These are phyloP conservation scores for Hippasteria phrygiana DNA, from an alignment of 53 echinoderm and acorn worm species.

Conservation along the genomic window DNA sequence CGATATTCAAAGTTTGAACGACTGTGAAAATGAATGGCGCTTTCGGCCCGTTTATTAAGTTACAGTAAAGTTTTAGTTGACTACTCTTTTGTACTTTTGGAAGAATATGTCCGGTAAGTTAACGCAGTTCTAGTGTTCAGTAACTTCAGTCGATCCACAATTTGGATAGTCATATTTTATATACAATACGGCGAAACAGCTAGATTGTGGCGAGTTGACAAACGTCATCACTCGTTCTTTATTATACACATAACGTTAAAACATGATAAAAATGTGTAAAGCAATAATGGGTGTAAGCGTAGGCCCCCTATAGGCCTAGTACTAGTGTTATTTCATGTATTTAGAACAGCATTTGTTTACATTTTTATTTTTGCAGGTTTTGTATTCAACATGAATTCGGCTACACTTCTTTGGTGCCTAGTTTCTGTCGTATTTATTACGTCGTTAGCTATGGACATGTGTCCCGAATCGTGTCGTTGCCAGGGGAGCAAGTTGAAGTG, in stretches of 20 bases:
- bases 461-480: constrained; percentile 49
- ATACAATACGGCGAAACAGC: no score
- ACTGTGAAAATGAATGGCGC: background rate
- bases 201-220: no score
- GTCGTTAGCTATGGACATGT: background rate
- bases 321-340: background rate
- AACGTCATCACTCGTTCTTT: no score
- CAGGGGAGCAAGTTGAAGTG: constrained; percentile 31
- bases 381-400: background rate
- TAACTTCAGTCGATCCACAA: no score
- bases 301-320: background rate
- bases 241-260: no score
- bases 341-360: background rate
- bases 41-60: no score
- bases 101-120: no score
- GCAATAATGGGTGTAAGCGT: background rate
- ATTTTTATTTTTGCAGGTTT: constrained; percentile 7
- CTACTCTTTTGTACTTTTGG: no score
- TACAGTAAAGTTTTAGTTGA: no score
- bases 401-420: constrained; percentile 14
- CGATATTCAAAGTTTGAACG: constrained; percentile 12
- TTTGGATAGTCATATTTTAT: no score
- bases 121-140: no score
- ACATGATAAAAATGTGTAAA: no score
- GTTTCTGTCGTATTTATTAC: constrained; percentile 15